Evolutionary conservation across 1,140 invertebrate species (phyloP).

Genomic region (Atta colombica): DNA sequence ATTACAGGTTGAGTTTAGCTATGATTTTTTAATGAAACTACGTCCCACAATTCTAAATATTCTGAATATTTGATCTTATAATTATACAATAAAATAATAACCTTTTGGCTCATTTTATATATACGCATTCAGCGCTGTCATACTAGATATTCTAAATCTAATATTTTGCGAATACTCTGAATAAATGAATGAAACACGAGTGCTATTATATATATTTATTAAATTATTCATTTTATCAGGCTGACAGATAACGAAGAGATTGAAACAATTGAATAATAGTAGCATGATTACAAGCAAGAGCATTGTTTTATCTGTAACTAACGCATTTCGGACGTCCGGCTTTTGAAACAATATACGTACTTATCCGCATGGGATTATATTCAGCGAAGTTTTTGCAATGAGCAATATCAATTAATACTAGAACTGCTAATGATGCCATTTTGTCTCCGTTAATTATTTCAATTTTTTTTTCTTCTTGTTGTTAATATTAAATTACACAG

Average conservation of each 20-base stretch:
- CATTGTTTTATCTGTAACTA: constrained; percentile 57
- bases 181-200: constrained; percentile 33
- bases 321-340: constrained; percentile 57
- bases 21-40: neutral
- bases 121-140: neutral
- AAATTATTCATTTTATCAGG: constrained; percentile 50
- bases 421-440: no score
- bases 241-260: constrained; percentile 50
- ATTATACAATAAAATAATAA: neutral
- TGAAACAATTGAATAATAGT: constrained; percentile 60
- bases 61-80: neutral
- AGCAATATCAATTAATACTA: neutral
- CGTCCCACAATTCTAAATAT: neutral
- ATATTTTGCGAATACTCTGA: neutral
- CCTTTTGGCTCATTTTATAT: neutral
- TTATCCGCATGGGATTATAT: neutral
- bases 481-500: no score
- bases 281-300: constrained; percentile 24
- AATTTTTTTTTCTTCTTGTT: no score
- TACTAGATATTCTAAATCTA: neutral
- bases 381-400: neutral
- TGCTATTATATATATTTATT: constrained; percentile 18
- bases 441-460: no score
- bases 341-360: constrained; percentile 46
- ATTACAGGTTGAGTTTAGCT: neutral